Base-by-base conservation (phyloP, 2,113 vertebrate genomes). In the Myodes glareolus region DNA sequence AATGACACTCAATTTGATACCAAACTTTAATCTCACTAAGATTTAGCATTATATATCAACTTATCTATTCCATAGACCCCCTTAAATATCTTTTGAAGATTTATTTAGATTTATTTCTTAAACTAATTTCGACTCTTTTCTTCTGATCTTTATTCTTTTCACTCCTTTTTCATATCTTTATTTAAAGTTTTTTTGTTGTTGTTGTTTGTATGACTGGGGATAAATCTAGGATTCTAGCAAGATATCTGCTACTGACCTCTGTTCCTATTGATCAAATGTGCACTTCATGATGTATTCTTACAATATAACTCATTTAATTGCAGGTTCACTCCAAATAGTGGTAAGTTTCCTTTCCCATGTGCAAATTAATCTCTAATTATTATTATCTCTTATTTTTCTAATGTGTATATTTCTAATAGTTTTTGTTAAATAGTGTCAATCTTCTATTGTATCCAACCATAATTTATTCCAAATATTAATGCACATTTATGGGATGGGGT, bases 191-290 rank as follows among this genome's bases (percentile, higher is more conserved):
- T 25, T 25, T 63, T 84, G n/a, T n/a, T n/a, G n/a, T n/a, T n/a
- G n/a, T 63, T 63, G 3, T 84, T 84, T 84, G 23, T 39, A 29
- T 25, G 39, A 13, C n/a, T 9, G 3, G 55, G 1, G n/a, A 58
- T 42, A 39, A 63, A 29, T 84, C 81, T 42, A 29, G 8, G 7
- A 29, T n/a, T n/a, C n/a, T n/a, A n/a, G 58, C 9, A 84, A 84
- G 3, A 29, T 1, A 9, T 42, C 13, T 84, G 17, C 2, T 27
- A 42, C 3, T 84, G 3, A 84, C 63, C 55, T 84, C 11, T 42
- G 4, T 3, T 3, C 0, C 2, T 3, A 84, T 1, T 17, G n/a
- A 84, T 9, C n/a, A 63, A 39, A 63, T 63, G n/a, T 42, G 29
- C 11, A 6, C 27, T 84, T 88, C 7, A 42, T 14, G 7, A 67